Conservation (phyloP, 2,797 vertebrate genomes). For the Leuciscus waleckii region DNA sequence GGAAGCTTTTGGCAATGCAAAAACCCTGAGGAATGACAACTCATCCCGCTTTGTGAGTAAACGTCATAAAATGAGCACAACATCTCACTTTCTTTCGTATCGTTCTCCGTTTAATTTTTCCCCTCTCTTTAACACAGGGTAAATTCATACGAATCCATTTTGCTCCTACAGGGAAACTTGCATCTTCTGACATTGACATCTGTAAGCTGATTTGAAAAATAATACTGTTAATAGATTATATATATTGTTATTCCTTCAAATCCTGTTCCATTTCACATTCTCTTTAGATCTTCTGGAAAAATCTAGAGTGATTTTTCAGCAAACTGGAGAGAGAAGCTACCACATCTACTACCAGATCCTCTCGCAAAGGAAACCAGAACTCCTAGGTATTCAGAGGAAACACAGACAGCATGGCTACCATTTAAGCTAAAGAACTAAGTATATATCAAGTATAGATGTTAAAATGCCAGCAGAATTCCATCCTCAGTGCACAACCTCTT, state of each 20-base stretch:
- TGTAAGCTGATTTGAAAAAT: constrained; percentile 79
- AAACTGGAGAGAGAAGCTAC: constrained; percentile 90
- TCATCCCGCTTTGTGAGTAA: constrained; percentile 93
- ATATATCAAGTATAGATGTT: neutral
- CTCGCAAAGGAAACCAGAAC: constrained; percentile 91
- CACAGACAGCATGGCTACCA: neutral
- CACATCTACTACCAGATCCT: constrained; percentile 96
- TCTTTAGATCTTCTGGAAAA: constrained; percentile 93
- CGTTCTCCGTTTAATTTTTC: neutral
- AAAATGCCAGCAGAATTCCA: neutral
- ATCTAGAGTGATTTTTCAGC: constrained; percentile 96
- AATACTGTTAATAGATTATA: neutral
- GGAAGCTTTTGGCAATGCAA: constrained; percentile 96
- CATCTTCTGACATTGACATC: constrained; percentile 92
- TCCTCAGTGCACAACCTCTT: neutral
- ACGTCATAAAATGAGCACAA: neutral
- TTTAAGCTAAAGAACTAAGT: neutral
- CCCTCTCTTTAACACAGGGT: constrained; percentile 75
- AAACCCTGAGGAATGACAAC: constrained; percentile 94
- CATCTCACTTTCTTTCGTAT: neutral
- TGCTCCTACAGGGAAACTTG: constrained; percentile 88
- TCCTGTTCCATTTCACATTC: neutral
- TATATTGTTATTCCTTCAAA: neutral
- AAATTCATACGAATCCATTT: constrained; percentile 98
- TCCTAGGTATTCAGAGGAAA: constrained; percentile 80